A percentile compares a stretch with the other conserved stretches of the same genome.
These are phyloP conservation scores for Acleris sparsana DNA, from an alignment of 2,888 invertebrate species.

Conservation along the genomic window DNA sequence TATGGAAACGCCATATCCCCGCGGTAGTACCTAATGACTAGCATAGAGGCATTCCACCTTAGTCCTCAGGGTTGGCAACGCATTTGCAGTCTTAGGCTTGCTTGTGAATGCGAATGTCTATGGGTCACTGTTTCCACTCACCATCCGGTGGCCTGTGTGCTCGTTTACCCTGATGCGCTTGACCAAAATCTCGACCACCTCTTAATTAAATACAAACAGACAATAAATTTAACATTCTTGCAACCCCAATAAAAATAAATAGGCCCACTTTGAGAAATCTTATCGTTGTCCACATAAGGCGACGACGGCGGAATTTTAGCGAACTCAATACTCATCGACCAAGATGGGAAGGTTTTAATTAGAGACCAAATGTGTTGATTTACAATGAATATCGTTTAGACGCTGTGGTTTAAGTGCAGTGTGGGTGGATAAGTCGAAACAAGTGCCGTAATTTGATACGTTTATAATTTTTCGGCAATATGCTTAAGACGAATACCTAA, in stretches of 20 bases:
- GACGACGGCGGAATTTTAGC: neutral
- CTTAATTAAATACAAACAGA: neutral
- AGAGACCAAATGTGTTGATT: neutral
- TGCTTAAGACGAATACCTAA: no score
- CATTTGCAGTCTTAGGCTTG: no score
- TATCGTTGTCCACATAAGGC: neutral
- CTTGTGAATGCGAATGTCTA: no score
- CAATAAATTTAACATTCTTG: slow-evolving; percentile 7
- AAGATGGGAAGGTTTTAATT: neutral
- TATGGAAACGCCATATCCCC: no score
- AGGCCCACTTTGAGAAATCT: neutral
- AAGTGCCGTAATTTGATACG: neutral
- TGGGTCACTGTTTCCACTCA: no score
- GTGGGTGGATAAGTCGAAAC: slow-evolving; percentile 1
- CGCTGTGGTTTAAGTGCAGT: neutral
- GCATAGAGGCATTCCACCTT: no score
- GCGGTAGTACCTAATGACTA: no score
- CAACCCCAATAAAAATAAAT: slow-evolving; percentile 8
- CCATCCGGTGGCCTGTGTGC: no score
- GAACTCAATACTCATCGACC: neutral
- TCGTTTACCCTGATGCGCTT: no score
- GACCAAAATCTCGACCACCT: no score
- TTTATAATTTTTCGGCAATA: no score
- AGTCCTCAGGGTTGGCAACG: no score
- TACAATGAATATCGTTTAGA: neutral